Percentiles rank a stretch among this genome's conserved stretches.
phyloP scores from a whole-genome alignment of 2,113 vertebrate species.

The Camelus bactrianus region DNA sequence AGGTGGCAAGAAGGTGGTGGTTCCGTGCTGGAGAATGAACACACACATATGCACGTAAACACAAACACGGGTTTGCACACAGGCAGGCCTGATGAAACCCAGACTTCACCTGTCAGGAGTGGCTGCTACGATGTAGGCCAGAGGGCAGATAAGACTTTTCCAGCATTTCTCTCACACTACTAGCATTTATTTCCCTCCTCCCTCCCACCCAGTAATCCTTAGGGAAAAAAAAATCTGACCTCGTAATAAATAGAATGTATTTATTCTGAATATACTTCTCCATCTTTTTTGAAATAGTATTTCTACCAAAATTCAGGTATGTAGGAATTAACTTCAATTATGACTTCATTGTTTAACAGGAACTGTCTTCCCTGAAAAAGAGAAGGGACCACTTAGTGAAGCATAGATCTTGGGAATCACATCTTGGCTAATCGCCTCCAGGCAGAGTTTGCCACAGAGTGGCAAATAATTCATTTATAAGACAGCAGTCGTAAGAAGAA shows the following conservation, averaged over 20 bases:
- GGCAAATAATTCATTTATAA: neutral
- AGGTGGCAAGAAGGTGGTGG: neutral
- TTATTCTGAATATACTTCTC: neutral
- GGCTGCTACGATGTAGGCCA: neutral
- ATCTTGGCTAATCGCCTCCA: neutral
- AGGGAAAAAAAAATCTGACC: neutral
- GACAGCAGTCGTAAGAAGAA: neutral
- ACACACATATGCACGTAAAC: accelerated
- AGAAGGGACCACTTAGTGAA: neutral
- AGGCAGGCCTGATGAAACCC: neutral
- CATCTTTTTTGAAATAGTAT: neutral
- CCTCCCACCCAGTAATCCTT: neutral
- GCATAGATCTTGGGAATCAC: neutral
- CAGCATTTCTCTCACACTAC: neutral
- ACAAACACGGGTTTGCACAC: neutral
- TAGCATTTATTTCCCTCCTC: neutral
- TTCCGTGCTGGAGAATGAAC: neutral
- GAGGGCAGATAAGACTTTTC: neutral
- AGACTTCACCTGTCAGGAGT: neutral
- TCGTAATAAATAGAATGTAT: neutral
- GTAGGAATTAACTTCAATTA: constrained; percentile 39
- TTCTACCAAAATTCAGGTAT: constrained; percentile 43
- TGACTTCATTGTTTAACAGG: constrained; percentile 6
- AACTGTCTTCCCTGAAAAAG: neutral
- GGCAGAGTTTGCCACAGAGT: neutral